A percentile compares a stretch with the other conserved stretches of the same genome.
Evolutionary conservation across 2,113 vertebrate species (phyloP).

Genomic region (Isurus oxyrinchus): DNA sequence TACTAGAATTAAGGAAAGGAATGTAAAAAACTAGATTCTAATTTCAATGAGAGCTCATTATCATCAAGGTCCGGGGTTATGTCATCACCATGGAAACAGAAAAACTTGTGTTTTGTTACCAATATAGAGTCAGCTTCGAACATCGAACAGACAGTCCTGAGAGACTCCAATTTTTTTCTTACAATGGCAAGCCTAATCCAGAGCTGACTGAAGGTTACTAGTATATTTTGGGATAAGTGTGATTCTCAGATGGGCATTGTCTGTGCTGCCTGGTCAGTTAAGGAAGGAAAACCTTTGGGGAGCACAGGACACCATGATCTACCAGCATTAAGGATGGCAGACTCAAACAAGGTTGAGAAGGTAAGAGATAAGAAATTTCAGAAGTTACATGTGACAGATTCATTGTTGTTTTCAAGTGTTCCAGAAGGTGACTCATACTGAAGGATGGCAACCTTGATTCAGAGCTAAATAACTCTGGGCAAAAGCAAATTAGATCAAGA

Average conservation of each 20-base stretch:
- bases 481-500: not conserved
- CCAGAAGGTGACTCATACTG: not conserved
- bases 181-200: not conserved
- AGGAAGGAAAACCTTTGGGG: not conserved
- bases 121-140: not conserved
- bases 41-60: not conserved
- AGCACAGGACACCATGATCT: not conserved
- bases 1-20: not conserved
- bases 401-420: not conserved
- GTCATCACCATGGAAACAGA: not conserved
- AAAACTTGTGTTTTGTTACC: not conserved
- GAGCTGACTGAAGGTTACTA: not conserved
- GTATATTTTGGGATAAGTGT: not conserved
- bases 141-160: not conserved
- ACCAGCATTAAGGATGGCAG: not conserved
- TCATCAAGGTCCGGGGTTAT: not conserved
- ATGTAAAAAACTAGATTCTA: not conserved
- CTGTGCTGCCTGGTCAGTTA: not conserved
- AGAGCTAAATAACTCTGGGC: not conserved
- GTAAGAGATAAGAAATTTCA: not conserved
- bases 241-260: not conserved
- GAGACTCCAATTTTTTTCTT: not conserved
- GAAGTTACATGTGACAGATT: not conserved
- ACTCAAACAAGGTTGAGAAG: not conserved
- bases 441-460: not conserved